These are phyloP conservation scores for Natator depressus DNA, from an alignment of 2,113 vertebrate species.

Conservation along the genomic window DNA sequence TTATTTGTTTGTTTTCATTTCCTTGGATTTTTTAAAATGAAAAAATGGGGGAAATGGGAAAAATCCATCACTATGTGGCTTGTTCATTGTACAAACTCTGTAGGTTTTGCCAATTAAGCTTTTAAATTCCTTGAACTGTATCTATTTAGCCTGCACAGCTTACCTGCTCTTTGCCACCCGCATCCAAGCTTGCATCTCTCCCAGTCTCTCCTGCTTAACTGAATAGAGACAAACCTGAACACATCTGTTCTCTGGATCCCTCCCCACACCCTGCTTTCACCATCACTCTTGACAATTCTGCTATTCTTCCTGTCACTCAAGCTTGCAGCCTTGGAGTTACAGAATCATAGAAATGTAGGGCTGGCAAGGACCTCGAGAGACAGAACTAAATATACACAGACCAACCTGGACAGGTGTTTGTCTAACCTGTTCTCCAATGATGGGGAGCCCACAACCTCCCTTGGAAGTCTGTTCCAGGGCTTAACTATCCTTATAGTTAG, in stretches of 20 bases:
- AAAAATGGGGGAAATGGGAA: neutral
- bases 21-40: too few relatives aligned
- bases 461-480: neutral
- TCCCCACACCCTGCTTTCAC: neutral
- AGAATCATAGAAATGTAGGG: neutral
- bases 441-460: neutral
- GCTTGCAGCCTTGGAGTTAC: neutral
- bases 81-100: neutral
- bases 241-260: neutral
- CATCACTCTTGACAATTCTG: neutral
- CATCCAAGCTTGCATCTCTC: neutral
- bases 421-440: neutral
- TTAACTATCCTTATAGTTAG: neutral
- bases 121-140: neutral
- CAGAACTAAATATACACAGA: neutral
- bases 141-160: neutral
- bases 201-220: neutral
- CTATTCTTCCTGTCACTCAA: neutral
- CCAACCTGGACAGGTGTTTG: neutral
- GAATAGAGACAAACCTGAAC: neutral
- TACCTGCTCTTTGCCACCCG: neutral
- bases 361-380: neutral
- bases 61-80: neutral
- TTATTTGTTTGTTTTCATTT: neutral
- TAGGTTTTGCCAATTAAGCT: neutral